Conservation (phyloP, 2,113 vertebrate species). For the Xiphorhynchus elegans region DNA sequence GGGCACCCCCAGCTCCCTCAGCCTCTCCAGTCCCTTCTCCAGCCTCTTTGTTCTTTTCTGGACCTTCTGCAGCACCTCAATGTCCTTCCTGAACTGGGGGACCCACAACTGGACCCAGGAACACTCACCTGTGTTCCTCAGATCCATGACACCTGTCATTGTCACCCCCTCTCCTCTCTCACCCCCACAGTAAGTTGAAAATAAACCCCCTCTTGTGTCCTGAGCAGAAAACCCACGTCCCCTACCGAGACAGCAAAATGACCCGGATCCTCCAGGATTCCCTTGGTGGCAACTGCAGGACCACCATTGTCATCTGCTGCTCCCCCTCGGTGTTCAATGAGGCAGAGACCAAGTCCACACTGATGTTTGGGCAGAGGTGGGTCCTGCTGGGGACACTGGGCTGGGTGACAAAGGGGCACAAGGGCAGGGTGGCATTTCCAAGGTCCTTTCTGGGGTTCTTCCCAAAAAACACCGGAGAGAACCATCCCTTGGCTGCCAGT, state of each 20-base stretch:
- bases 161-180: rapidly evolving
- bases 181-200: rapidly evolving
- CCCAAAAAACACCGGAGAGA: neutral
- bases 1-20: too few relatives aligned
- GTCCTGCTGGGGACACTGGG: neutral
- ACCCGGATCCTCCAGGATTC: constrained; percentile 95
- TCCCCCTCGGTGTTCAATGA: constrained; percentile 94
- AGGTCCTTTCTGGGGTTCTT: neutral
- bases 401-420: neutral
- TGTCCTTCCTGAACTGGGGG: too few relatives aligned
- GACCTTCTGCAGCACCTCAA: too few relatives aligned
- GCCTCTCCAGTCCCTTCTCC: too few relatives aligned
- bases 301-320: constrained; percentile 94
- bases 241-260: constrained; percentile 96
- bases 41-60: too few relatives aligned
- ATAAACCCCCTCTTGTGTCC: neutral
- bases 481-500: neutral
- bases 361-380: constrained; percentile 95
- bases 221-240: constrained; percentile 89
- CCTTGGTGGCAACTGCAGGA: constrained; percentile 92
- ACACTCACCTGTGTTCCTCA: too few relatives aligned
- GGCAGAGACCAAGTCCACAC: constrained; percentile 90
- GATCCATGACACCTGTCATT: neutral
- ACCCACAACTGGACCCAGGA: too few relatives aligned
- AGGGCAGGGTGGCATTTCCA: too few relatives aligned